Evolutionary conservation across 1,140 invertebrate species (phyloP).

Genomic region (Drosophila neocordata): DNA sequence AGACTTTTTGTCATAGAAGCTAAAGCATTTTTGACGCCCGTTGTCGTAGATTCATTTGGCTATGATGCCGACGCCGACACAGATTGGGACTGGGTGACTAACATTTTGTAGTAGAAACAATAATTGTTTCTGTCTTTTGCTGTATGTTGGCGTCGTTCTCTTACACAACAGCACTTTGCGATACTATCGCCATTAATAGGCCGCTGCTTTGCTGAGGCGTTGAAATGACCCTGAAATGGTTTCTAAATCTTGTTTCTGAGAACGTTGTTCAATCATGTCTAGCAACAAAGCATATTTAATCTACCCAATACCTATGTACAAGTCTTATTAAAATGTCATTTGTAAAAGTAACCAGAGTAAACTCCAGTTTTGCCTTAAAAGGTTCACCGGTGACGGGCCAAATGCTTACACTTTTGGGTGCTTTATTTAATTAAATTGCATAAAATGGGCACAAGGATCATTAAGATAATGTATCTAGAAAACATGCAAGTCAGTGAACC

Average conservation of each 20-base stretch:
- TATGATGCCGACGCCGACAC: constrained; percentile 26
- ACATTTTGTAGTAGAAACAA: constrained; percentile 28
- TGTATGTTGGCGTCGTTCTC: constrained; percentile 44
- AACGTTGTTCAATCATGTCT: constrained; percentile 29
- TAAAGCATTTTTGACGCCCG: too few species aligned
- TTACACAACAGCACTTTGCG: constrained; percentile 41
- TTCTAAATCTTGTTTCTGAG: constrained; percentile 27
- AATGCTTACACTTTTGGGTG: background rate
- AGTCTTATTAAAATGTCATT: constrained; percentile 45
- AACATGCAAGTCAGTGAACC: constrained; percentile 31
- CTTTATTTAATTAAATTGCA: constrained; percentile 11
- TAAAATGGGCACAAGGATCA: constrained; percentile 33
- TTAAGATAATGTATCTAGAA: constrained; percentile 30
- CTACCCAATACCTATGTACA: constrained; percentile 8
- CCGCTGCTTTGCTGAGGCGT: constrained; percentile 39
- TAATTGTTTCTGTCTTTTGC: constrained; percentile 42
- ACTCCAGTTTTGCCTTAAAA: background rate
- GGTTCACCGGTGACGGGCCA: background rate
- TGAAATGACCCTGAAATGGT: constrained; percentile 55
- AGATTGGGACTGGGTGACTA: constrained; percentile 16
- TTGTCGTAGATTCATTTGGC: background rate
- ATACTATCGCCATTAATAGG: constrained; percentile 56
- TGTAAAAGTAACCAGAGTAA: constrained; percentile 17
- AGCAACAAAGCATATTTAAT: constrained; percentile 26
- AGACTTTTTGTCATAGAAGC: background rate